These are phyloP conservation scores for Mormyrus lacerda DNA, from an alignment of 2,113 vertebrate species.

Conservation along the genomic window DNA sequence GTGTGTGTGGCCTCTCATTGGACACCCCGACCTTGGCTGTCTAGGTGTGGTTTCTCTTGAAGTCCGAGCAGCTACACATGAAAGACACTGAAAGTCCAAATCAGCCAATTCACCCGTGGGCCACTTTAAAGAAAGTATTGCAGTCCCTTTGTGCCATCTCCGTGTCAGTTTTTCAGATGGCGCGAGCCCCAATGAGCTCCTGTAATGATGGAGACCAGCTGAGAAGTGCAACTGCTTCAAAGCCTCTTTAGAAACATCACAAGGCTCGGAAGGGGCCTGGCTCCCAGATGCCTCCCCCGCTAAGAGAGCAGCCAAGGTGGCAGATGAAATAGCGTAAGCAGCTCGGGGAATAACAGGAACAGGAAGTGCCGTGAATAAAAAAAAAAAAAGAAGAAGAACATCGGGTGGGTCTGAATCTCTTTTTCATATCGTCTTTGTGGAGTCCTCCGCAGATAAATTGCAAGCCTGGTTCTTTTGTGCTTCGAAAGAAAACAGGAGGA, in stretches of 20 bases:
- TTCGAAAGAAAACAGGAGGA: constrained; percentile 42
- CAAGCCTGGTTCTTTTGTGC: constrained; percentile 41
- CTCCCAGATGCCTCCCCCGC: constrained; percentile 82
- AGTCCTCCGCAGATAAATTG: constrained; percentile 49
- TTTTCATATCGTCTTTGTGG: constrained; percentile 42
- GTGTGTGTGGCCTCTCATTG: background rate
- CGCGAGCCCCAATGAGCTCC: constrained; percentile 82
- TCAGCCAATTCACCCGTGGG: constrained; percentile 49
- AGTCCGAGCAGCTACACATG: constrained; percentile 80
- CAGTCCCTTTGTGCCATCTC: constrained; percentile 86
- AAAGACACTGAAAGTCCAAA: constrained; percentile 72
- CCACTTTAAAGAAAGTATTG: constrained; percentile 82
- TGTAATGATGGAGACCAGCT: constrained; percentile 64
- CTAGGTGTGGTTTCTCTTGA: constrained; percentile 67
- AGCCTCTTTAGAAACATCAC: constrained; percentile 98
- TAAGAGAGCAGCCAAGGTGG: constrained; percentile 83
- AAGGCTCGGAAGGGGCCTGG: constrained; percentile 89
- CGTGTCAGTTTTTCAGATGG: constrained; percentile 89
- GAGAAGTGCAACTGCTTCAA: constrained; percentile 86
- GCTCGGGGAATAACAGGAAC: constrained; percentile 88
- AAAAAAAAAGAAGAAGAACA: constrained; percentile 33
- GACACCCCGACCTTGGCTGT: constrained; percentile 64
- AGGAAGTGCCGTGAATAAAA: constrained; percentile 59
- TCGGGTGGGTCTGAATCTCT: constrained; percentile 46
- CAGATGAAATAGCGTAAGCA: constrained; percentile 85